These are phyloP conservation scores for Delphinapterus leucas DNA, from an alignment of 2,113 vertebrate genomes.

Conservation along the genomic window DNA sequence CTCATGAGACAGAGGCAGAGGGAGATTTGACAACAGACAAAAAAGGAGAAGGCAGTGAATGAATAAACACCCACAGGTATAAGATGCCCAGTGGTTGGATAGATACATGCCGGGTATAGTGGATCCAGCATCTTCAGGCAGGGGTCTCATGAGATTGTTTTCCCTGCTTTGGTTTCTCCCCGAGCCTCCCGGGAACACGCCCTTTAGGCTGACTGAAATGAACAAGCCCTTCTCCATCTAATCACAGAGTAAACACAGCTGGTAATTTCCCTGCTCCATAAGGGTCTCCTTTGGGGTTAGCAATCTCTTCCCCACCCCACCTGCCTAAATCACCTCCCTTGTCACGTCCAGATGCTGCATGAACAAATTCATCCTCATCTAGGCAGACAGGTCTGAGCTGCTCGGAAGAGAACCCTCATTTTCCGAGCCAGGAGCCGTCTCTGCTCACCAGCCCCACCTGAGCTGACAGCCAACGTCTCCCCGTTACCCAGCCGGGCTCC, in stretches of 20 bases:
- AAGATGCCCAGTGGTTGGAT: neutral
- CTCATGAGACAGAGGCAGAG: neutral
- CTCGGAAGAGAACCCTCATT: neutral
- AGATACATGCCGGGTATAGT: neutral
- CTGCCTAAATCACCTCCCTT: neutral
- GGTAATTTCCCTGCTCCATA: neutral
- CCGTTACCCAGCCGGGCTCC: neutral
- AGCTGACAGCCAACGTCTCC: neutral
- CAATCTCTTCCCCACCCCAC: neutral
- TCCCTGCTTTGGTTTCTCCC: neutral
- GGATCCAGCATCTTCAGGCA: neutral
- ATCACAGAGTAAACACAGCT: neutral
- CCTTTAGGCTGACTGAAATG: neutral
- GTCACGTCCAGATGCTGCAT: neutral
- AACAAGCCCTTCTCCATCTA: neutral
- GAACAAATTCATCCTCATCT: neutral
- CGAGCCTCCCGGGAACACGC: rapidly evolving
- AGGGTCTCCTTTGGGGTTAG: neutral
- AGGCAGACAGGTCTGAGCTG: neutral
- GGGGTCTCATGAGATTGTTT: rapidly evolving
- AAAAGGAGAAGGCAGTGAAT: neutral
- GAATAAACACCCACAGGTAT: neutral
- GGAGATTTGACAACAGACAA: neutral
- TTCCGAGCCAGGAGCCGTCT: rapidly evolving
- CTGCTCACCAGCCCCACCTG: neutral